A percentile compares a stretch with the other conserved stretches of the same genome.
phyloP scores from a whole-genome alignment of 2,797 vertebrate species.

The Gymnoscopelus braueri region DNA sequence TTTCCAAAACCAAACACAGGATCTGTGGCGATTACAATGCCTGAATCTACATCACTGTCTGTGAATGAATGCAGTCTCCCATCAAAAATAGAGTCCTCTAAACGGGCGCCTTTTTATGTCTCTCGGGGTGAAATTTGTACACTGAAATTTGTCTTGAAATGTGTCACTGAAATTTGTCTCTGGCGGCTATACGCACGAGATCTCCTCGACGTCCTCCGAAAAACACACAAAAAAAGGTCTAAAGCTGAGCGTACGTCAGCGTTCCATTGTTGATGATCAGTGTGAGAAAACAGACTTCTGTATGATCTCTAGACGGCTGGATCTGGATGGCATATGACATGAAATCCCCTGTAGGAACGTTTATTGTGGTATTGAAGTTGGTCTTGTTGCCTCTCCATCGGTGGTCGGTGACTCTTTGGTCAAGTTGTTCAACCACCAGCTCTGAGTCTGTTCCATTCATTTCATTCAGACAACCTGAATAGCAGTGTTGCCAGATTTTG shows the following conservation, averaged over 20 bases:
- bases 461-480: conserved; percentile 70
- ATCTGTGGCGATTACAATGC: conserved; percentile 42
- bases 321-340: background rate
- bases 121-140: too few relatives aligned
- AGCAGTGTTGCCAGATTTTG: too few relatives aligned
- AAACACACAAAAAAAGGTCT: conserved; percentile 27
- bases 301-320: background rate
- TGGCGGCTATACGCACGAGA: conserved; percentile 26
- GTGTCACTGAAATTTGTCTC: too few relatives aligned
- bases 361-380: conserved; percentile 24
- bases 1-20: conserved; percentile 15
- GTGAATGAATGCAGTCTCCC: too few relatives aligned
- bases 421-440: conserved; percentile 35
- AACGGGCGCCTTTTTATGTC: too few relatives aligned
- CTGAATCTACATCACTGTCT: conserved; percentile 33
- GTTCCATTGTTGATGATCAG: conserved; percentile 3
- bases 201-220: conserved; percentile 36
- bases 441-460: conserved; percentile 72
- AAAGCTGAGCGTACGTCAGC: background rate
- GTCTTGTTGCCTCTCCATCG: conserved; percentile 21
- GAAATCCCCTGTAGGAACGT: conserved; percentile 20
- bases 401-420: conserved; percentile 3
- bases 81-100: too few relatives aligned
- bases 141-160: too few relatives aligned
- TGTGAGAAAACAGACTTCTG: background rate